A percentile compares a stretch with the other conserved stretches of the same genome.
Evolutionary conservation across 2,888 invertebrate genomes (phyloP).

Genomic region (Eumerus sabulonum): DNA sequence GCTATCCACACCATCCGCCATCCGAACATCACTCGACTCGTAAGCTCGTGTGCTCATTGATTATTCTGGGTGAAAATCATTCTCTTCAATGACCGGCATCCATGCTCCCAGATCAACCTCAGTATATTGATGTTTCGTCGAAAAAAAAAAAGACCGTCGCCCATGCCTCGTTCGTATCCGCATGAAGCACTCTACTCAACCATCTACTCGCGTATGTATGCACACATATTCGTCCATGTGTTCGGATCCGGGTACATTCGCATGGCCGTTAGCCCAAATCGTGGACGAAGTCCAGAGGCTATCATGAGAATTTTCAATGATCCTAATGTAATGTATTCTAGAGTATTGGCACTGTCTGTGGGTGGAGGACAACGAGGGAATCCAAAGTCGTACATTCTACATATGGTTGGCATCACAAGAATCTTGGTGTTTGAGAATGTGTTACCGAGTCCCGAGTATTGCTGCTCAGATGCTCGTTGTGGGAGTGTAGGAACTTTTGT

Average conservation of each 20-base stretch:
- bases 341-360: constrained; percentile 12
- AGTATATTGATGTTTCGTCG: constrained; percentile 50
- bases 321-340: constrained; percentile 34
- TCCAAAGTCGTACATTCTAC: constrained; percentile 42
- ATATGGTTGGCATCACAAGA: constrained; percentile 48
- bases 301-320: constrained; percentile 65
- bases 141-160: constrained; percentile 36
- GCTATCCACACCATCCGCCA: constrained; percentile 11
- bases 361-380: constrained; percentile 20
- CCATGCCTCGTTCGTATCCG: neutral
- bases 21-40: constrained; percentile 15
- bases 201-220: neutral
- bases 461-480: constrained; percentile 1
- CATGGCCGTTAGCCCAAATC: constrained; percentile 36
- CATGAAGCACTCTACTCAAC: neutral
- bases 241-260: constrained; percentile 1
- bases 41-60: constrained; percentile 49
- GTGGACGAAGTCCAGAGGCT: constrained; percentile 56
- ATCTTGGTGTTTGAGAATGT: constrained; percentile 30
- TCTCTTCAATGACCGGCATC: constrained; percentile 55
- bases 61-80: constrained; percentile 63
- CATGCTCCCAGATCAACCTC: constrained; percentile 31
- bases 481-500: constrained; percentile 37
- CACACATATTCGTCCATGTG: too few relatives aligned
- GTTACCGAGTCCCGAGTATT: constrained; percentile 42